Conservation (phyloP, 2,888 invertebrate genomes). For the Choristoneura rosaceana region DNA sequence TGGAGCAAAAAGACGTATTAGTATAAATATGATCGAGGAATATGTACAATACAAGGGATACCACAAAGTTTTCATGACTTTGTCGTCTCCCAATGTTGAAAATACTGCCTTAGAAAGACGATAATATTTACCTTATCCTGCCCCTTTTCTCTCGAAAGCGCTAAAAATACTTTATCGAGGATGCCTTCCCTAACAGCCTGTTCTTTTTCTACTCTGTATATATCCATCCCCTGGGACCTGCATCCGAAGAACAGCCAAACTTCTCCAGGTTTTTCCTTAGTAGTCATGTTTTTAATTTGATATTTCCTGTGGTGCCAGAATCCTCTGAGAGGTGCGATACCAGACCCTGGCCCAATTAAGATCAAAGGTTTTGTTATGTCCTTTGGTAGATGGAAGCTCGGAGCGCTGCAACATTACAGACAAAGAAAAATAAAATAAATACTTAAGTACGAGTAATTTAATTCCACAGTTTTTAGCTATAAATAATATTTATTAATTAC, state of each 20-base stretch:
- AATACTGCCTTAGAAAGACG: not conserved
- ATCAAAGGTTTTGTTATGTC: constrained; percentile 91
- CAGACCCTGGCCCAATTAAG: constrained; percentile 96
- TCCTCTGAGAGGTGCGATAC: constrained; percentile 96
- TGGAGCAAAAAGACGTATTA: constrained; percentile 62
- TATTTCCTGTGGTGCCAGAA: constrained; percentile 94
- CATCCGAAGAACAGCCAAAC: constrained; percentile 96
- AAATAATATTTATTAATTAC: constrained; percentile 71
- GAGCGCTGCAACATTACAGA: constrained; percentile 87
- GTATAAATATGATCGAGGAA: not conserved
- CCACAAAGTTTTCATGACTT: too few species aligned
- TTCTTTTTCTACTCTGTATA: constrained; percentile 93
- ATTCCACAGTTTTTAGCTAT: not conserved
- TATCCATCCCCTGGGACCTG: constrained; percentile 90
- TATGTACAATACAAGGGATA: too few species aligned
- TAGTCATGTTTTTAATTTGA: constrained; percentile 56
- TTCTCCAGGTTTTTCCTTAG: constrained; percentile 61
- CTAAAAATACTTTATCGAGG: constrained; percentile 90
- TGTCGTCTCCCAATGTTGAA: not conserved
- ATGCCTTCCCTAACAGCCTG: constrained; percentile 88
- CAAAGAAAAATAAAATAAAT: not conserved
- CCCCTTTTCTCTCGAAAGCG: constrained; percentile 91
- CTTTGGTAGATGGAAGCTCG: constrained; percentile 93
- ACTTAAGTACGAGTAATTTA: not conserved
- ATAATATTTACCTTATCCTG: constrained; percentile 87